Base-by-base conservation (phyloP, 2,888 invertebrate species). In the Ichneumoninae sp. region DNA sequence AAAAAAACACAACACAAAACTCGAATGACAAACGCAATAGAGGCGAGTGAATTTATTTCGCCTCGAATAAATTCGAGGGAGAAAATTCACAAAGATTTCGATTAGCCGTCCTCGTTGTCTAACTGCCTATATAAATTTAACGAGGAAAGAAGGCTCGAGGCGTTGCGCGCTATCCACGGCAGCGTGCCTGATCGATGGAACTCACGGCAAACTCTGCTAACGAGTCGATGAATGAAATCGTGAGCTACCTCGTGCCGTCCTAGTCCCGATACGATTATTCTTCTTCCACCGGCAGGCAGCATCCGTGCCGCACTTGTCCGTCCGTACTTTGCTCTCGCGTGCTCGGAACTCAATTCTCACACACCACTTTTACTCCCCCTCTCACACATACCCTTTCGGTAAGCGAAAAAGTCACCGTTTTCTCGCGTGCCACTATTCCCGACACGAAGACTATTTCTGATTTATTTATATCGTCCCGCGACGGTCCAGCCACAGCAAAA, bases 151-250 rank as follows among this genome's bases (percentile, higher is more conserved):
- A 57, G 52, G 22, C 54, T 57, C 22, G 47, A 7, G 57, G n/a
- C 30, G 16, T 8, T 22, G 44, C 8, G 33, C n/a, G 7, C n/a
- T 19, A 50, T 47, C 26, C 33, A n/a, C 69, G n/a, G 7, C 36
- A 40, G 36, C 54, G 7, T 22, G 36, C 26, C 16, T 40, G 66
- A 76, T 76, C 76, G 66, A 76, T 75, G 65, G 52, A 22, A 60
- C 60, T 62, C 74, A 62, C 74, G 74, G 75, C 62, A 66, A 65
- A 33, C 36, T 76, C 54, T 40, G 54, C 71, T 84, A 81, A 84
- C 84, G 84, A 84, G 84, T 84, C 81, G 78, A 84, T 84, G 84
- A 84, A 84, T 84, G 84, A 84, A 84, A 84, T 84, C 84, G 84
- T 84, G 81, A 84, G 68, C 52, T 30, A 77, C 72, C 72, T 84